Base-by-base conservation (phyloP, 1,140 invertebrate species). In the Apis cerana region DNA sequence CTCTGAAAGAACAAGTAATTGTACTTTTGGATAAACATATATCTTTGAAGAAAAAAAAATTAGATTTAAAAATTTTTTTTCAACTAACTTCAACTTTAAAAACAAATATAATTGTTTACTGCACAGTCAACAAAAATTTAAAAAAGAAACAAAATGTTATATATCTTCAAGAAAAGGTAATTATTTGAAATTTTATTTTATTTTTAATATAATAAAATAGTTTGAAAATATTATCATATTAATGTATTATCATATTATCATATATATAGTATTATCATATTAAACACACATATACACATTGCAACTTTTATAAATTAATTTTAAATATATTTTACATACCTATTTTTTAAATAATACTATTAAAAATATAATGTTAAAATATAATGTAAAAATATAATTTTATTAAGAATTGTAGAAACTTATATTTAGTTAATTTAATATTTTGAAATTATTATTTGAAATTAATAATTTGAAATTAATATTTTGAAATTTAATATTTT, bases 121-220 rank as follows among this genome's bases (percentile, higher is more conserved):
- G 12, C 67, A 15, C 33, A 79, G 74, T 82, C 69, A 82, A 11
- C 56, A 80, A 10, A 69, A 75, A 19, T 61, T 56, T 62, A 33
- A 82, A 54, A 82, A 43, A 43, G 33, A 43, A 43, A 43, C 5
- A 52, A 87, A 48, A 82, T n/a, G 13, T 65, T 69, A 50, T 52
- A 59, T 12, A 64, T 79, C 83, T 52, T 17, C n/a, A 27, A 83
- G 67, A 43, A 88, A 83, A 88, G 86, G 87, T 88, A 88, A 83
- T 11, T 52, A 56, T 56, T 70, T 21, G 65, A 43, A 43, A 43
- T 1, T 59, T 13, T 80, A 67, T 48, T 33, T 75, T 50, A 43
- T 1, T 27, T 70, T 52, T 5, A 27, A 21, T 48, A 68, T 68
- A n/a, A n/a, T n/a, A n/a, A n/a, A n/a, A n/a, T n/a, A 74, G 4